A percentile compares a stretch with the other conserved stretches of the same genome.
Conservation (phyloP, 2,888 invertebrate species). For the Eucera pruinosa region DNA sequence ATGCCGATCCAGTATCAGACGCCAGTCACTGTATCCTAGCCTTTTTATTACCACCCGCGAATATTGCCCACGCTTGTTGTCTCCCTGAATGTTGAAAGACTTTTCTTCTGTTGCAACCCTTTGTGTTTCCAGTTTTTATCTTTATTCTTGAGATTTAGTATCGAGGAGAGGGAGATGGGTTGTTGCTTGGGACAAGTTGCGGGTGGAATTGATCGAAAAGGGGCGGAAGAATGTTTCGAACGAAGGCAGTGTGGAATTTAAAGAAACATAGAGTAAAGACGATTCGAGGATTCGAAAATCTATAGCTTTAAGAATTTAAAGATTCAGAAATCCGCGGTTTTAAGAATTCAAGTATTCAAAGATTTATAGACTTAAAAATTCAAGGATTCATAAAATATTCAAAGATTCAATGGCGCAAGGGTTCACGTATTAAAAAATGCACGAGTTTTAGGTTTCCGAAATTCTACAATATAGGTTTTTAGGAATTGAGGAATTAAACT, state of each 20-base stretch:
- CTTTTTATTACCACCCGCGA: conserved; percentile 41
- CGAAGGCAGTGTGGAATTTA: no score
- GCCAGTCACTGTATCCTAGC: conserved; percentile 14
- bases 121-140: neutral
- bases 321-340: no score
- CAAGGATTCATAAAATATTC: no score
- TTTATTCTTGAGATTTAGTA: neutral
- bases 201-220: no score
- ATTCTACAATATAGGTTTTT: no score
- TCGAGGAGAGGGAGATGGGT: neutral
- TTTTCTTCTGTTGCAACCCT: neutral
- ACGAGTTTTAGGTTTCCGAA: no score
- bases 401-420: no score
- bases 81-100: conserved; percentile 1
- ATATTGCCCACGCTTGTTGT: conserved; percentile 7
- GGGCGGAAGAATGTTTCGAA: neutral
- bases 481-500: no score
- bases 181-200: neutral
- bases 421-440: no score
- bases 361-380: no score
- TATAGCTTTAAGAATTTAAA: neutral
- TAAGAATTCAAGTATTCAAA: neutral
- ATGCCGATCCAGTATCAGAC: neutral
- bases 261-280: neutral
- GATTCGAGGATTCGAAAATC: neutral